Evolutionary conservation across 2,888 invertebrate genomes (phyloP).

Genomic region (Drosophila atroscutellata): DNA sequence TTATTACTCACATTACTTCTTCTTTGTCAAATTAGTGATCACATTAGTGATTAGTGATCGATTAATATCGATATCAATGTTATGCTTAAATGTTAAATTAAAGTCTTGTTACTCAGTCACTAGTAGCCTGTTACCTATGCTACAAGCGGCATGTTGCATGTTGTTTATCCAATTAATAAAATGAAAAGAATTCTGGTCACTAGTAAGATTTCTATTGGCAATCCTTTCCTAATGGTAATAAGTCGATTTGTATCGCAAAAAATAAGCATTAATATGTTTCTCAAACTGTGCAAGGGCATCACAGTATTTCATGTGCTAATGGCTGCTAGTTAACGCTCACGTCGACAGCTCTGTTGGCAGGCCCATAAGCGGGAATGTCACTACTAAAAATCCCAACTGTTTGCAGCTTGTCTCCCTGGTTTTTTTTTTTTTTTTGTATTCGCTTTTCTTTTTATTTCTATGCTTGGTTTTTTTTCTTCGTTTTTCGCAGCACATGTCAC

Average conservation of each 20-base stretch:
- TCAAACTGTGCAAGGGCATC: slow-evolving; percentile 11
- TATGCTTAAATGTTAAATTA: neutral
- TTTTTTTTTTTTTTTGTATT: slow-evolving; percentile 19
- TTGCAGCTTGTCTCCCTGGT: slow-evolving; percentile 49
- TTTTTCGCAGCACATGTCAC: slow-evolving; percentile 59
- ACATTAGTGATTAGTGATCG: neutral
- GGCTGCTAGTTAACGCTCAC: slow-evolving; percentile 41
- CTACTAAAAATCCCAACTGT: slow-evolving; percentile 60
- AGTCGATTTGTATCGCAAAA: neutral
- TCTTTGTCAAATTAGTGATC: neutral
- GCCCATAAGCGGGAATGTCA: slow-evolving; percentile 50
- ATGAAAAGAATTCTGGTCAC: too few species aligned
- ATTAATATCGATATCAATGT: neutral
- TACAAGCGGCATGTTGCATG: too few species aligned
- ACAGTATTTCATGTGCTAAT: slow-evolving; percentile 40
- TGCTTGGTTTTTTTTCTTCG: slow-evolving; percentile 17
- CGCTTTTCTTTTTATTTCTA: slow-evolving; percentile 16
- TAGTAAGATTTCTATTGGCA: neutral
- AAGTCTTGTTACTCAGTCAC: neutral
- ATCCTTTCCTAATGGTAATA: neutral
- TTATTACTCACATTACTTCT: neutral
- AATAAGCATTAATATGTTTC: slow-evolving; percentile 1
- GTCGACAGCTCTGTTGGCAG: slow-evolving; percentile 41
- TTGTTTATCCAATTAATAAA: too few species aligned
- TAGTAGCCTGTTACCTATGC: neutral